Base-by-base conservation (phyloP, 2,888 invertebrate genomes). In the Hipparchia sbordonii region DNA sequence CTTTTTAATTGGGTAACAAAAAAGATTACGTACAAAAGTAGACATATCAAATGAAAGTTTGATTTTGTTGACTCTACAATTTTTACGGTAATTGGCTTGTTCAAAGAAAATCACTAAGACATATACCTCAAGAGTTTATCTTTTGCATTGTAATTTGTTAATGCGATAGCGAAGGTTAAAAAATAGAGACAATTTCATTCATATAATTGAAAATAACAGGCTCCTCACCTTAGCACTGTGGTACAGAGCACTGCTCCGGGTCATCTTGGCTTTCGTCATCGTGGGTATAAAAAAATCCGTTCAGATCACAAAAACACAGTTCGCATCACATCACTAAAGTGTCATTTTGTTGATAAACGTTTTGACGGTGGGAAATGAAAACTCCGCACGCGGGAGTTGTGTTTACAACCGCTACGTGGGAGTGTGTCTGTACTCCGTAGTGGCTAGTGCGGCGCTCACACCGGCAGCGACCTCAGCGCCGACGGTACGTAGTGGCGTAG, bases 141-240 rank as follows among this genome's bases (percentile, higher is more conserved):
- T 39, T 48, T 52, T 12, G 8, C 10, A 23, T 4, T 8, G 13
- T 51, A 52, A 4, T 6, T 10, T 52, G 6, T 33, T 52, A 12
- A 65, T 23, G 6, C 10, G 10, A 23, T 10, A 12, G 48, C 51
- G 48, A 46, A 13, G n/a, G 51, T 51, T 1, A n/a, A 12, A 3
- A 59, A 48, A 59, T 48, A 59, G 23, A 10, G 57, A 33, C 12
- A 51, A 51, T 13, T 51, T 68, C 59, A 13, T 67, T 57, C 51
- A 68, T 8, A 2, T 56, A 71, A 60, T 72, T 51, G 45, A 54
- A 70, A 60, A 62, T 23, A 63, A 59, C 61, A 8, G 83, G 83
- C 92, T 93, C 86, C 92, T 93, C 86, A 97, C 97, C 96, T 96
- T 96, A 71, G 96, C 96, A 84, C 96, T 95, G 90, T 97, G 96